Evolutionary conservation across 2,888 invertebrate species (phyloP).

Genomic region (Scaptomyza tumidula): DNA sequence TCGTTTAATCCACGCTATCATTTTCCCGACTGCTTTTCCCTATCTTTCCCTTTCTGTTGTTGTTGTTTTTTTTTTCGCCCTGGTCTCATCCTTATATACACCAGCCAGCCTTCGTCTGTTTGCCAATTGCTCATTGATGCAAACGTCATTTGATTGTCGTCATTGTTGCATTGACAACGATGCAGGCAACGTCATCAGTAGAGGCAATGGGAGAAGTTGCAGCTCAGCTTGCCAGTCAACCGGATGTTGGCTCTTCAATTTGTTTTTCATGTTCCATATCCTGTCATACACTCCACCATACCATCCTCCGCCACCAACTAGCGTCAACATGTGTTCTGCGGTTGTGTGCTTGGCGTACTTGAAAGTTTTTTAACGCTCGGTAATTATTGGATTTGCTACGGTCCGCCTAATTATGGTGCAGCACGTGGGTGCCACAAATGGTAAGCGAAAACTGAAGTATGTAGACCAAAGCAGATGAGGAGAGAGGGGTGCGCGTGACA

Average conservation of each 20-base stretch:
- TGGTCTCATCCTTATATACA: constrained; percentile 14
- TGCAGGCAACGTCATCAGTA: constrained; percentile 42
- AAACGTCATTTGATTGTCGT: constrained; percentile 83
- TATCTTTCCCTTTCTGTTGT: constrained; percentile 38
- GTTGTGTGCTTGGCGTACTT: constrained; percentile 61
- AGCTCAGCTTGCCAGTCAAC: constrained; percentile 27
- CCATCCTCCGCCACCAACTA: not conserved
- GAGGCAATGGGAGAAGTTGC: constrained; percentile 25
- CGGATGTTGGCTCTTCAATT: constrained; percentile 80
- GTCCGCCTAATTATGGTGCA: constrained; percentile 63
- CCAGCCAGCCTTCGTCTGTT: constrained; percentile 36
- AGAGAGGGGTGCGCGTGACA: not conserved
- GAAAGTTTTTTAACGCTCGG: constrained; percentile 72
- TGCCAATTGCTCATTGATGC: constrained; percentile 82
- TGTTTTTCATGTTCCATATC: constrained; percentile 79
- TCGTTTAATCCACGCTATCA: constrained; percentile 81
- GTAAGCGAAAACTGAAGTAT: not conserved
- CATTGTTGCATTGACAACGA: constrained; percentile 78
- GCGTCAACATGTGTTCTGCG: constrained; percentile 67
- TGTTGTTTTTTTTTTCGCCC: constrained; percentile 36
- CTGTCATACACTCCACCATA: constrained; percentile 40
- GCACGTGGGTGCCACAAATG: constrained; percentile 56
- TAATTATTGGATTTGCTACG: constrained; percentile 74
- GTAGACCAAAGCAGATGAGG: not conserved
- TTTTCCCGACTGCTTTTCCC: constrained; percentile 37